Conservation (phyloP, 2,888 invertebrate genomes). For the Callosobruchus maculatus region DNA sequence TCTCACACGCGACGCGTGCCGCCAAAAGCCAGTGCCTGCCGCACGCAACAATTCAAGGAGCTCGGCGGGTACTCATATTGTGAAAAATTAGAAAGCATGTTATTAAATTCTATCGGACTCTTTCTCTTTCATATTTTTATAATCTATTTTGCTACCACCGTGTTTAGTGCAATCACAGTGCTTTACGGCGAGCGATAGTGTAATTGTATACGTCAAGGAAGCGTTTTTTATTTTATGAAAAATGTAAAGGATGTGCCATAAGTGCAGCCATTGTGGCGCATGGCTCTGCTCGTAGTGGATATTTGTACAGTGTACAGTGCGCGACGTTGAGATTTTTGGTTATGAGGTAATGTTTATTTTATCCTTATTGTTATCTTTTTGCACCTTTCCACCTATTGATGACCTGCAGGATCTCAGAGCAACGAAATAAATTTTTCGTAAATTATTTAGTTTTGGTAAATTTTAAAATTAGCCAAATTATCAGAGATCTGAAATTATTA, state of each 20-base stretch:
- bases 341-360: background rate
- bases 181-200: constrained; percentile 1
- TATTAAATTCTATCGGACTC: constrained; percentile 14
- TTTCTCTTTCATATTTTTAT: constrained; percentile 18
- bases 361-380: no score
- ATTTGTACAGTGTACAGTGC: background rate
- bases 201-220: background rate
- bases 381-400: no score
- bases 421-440: no score
- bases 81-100: constrained; percentile 46
- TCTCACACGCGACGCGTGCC: background rate
- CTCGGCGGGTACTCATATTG: constrained; percentile 19
- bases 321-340: background rate
- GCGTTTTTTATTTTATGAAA: background rate
- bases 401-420: no score
- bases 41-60: background rate
- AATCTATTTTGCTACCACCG: constrained; percentile 13
- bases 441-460: no score
- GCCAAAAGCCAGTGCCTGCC: no score
- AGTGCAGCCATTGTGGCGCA: background rate
- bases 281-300: background rate
- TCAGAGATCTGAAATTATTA: no score
- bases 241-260: background rate
- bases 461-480: no score
- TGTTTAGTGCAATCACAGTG: constrained; percentile 15